phyloP scores from a whole-genome alignment of 2,797 vertebrate species.

The Passerculus sandwichensis region DNA sequence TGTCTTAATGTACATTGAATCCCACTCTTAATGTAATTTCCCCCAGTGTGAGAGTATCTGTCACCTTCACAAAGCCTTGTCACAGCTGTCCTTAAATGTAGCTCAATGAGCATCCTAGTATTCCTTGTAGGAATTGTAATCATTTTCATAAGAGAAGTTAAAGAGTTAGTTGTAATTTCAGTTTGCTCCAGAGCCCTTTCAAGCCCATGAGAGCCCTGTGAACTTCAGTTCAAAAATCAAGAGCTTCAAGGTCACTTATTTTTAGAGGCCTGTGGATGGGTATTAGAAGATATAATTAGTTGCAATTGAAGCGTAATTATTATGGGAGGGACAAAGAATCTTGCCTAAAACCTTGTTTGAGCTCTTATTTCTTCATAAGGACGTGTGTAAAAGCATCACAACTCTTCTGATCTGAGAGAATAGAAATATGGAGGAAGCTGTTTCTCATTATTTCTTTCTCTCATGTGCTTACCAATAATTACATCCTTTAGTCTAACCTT shows the following conservation, averaged over 20 bases:
- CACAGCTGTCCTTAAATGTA: not conserved
- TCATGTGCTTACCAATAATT: not conserved
- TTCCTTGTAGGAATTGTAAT: not conserved
- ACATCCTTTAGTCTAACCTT: not conserved
- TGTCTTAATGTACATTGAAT: not conserved
- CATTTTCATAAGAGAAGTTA: not conserved
- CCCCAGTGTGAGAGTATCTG: not conserved
- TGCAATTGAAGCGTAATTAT: not conserved
- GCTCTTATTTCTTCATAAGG: not conserved
- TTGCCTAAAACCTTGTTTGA: not conserved
- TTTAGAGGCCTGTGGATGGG: not conserved
- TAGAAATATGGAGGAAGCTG: not conserved
- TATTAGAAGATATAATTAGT: not conserved
- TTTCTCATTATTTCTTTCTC: not conserved
- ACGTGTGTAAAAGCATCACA: not conserved
- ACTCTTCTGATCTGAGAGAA: not conserved
- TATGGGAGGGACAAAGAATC: not conserved
- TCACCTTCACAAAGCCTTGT: not conserved
- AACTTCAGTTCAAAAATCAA: not conserved
- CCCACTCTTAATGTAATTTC: not conserved
- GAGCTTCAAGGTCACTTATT: not conserved
- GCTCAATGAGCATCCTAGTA: not conserved
- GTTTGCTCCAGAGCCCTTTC: not conserved
- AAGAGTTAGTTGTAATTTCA: not conserved
- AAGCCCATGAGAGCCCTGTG: not conserved